phyloP scores from a whole-genome alignment of 2,797 vertebrate species.

The Nyctibius grandis region DNA sequence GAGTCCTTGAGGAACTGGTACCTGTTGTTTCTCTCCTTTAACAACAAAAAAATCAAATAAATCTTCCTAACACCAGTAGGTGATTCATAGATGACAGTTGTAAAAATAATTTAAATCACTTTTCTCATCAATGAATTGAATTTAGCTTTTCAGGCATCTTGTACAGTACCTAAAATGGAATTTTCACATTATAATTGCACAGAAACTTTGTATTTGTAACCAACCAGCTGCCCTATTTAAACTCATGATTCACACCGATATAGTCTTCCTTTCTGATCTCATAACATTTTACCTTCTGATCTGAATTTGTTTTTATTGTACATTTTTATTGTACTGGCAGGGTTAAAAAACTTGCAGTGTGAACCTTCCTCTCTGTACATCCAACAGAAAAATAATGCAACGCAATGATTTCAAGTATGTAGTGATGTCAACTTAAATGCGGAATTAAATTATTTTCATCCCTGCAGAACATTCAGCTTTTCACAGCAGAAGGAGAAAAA shows the following conservation, averaged over 20 bases:
- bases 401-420: background rate
- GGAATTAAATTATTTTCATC: background rate
- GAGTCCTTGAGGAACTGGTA: background rate
- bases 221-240: background rate
- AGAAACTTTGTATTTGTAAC: background rate
- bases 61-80: background rate
- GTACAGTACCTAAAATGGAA: background rate
- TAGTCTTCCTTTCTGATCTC: background rate
- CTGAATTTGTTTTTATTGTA: background rate
- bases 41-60: background rate
- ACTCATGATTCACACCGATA: background rate
- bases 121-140: background rate
- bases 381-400: background rate
- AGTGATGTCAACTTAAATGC: background rate
- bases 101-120: background rate
- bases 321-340: constrained; percentile 1
- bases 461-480: background rate
- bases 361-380: constrained; percentile 33
- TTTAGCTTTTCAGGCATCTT: background rate
- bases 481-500: background rate
- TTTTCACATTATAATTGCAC: background rate
- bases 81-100: background rate
- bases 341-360: constrained; percentile 24
- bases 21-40: background rate
- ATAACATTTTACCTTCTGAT: background rate